Percentiles rank a stretch among this genome's conserved stretches.
These are phyloP conservation scores for Cryptus armator DNA, from an alignment of 2,888 invertebrate species.

Conservation along the genomic window DNA sequence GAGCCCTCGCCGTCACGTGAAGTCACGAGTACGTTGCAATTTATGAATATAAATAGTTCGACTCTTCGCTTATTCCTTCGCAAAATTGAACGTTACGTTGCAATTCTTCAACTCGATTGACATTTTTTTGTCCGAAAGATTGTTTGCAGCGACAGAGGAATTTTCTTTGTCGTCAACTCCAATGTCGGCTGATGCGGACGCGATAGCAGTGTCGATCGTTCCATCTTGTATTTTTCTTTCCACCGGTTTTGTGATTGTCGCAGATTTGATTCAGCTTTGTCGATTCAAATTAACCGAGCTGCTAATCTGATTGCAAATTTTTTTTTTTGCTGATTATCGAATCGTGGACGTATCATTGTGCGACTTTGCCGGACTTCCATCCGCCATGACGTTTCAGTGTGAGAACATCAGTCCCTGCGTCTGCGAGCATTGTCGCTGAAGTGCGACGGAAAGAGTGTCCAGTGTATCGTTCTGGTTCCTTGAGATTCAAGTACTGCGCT, in stretches of 20 bases:
- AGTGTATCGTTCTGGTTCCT: too few relatives aligned
- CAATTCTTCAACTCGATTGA: constrained; percentile 21
- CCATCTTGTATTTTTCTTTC: background rate
- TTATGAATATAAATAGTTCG: background rate
- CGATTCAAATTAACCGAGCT: constrained; percentile 37
- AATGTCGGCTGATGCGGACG: constrained; percentile 10
- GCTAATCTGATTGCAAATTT: constrained; percentile 63
- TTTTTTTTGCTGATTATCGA: constrained; percentile 67
- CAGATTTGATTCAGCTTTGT: constrained; percentile 6
- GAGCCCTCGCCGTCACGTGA: too few relatives aligned
- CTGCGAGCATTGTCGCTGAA: background rate
- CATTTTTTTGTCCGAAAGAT: constrained; percentile 1
- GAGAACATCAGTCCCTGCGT: constrained; percentile 42
- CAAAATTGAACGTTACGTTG: constrained; percentile 36
- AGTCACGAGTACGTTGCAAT: too few relatives aligned
- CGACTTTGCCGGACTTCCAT: constrained; percentile 61
- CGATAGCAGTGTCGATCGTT: background rate
- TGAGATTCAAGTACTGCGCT: too few relatives aligned
- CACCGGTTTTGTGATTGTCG: constrained; percentile 6
- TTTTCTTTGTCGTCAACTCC: constrained; percentile 17
- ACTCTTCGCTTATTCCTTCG: constrained; percentile 16
- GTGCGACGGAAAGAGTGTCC: too few relatives aligned
- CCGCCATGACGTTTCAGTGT: constrained; percentile 59
- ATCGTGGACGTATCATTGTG: constrained; percentile 70
- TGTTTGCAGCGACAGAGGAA: constrained; percentile 20